These are phyloP conservation scores for Dasypogon diadema DNA, from an alignment of 2,888 invertebrate genomes.

Conservation along the genomic window DNA sequence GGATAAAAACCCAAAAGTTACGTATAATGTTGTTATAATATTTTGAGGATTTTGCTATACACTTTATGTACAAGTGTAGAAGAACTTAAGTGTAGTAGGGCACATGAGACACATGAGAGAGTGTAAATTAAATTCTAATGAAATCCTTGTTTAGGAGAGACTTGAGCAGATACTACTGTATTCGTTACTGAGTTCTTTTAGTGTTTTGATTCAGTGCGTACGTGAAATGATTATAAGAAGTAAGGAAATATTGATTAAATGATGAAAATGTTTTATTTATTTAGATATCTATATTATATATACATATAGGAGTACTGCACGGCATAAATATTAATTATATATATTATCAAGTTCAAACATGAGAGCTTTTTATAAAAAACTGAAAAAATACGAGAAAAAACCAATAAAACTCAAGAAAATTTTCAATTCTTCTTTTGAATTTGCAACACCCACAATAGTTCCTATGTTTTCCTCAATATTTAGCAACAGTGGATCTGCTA, in stretches of 20 bases:
- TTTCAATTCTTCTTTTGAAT: conserved; percentile 2
- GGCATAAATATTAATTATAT: conserved; percentile 38
- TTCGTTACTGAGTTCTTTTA: conserved; percentile 12
- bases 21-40: conserved; percentile 32
- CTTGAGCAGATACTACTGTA: conserved; percentile 18
- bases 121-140: background rate
- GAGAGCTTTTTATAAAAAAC: conserved; percentile 41
- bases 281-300: conserved; percentile 48
- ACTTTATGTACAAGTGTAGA: background rate
- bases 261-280: conserved; percentile 47
- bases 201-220: background rate
- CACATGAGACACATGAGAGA: background rate
- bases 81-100: background rate
- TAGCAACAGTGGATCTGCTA: too few relatives aligned
- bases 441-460: too few relatives aligned
- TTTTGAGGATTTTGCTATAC: background rate
- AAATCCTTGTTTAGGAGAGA: conserved; percentile 2
- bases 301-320: conserved; percentile 43
- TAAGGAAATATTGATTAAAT: conserved; percentile 29
- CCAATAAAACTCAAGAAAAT: conserved; percentile 34
- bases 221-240: conserved; percentile 4
- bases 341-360: conserved; percentile 46
- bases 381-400: conserved; percentile 30
- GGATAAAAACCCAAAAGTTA: conserved; percentile 4
- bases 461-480: too few relatives aligned